Conservation (phyloP, 2,888 invertebrate species). For the Catocala sponsa region DNA sequence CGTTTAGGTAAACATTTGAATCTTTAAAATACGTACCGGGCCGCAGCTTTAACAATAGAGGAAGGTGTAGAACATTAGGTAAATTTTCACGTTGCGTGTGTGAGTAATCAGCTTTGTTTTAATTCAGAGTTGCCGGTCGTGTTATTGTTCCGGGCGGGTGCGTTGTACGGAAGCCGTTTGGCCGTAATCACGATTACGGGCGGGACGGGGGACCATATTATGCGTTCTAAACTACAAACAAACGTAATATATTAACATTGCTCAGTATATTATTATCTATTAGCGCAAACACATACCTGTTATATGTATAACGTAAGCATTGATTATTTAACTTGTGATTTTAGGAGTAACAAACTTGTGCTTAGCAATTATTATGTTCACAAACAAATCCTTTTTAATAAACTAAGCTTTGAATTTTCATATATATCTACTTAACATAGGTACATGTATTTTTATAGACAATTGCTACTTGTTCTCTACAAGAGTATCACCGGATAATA, state of each 20-base stretch:
- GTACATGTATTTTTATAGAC: neutral
- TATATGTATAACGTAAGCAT: constrained; percentile 27
- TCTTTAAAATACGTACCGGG: neutral
- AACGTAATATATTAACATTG: constrained; percentile 27
- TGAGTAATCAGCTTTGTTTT: constrained; percentile 63
- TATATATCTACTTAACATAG: too few species aligned
- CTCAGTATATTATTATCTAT: constrained; percentile 32
- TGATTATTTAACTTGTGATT: constrained; percentile 16
- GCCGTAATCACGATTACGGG: constrained; percentile 57
- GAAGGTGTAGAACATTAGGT: constrained; percentile 23
- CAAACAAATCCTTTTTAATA: neutral
- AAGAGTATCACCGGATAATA: neutral
- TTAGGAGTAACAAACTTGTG: neutral
- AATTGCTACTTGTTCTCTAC: neutral
- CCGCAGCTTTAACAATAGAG: constrained; percentile 12
- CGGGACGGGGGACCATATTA: constrained; percentile 37
- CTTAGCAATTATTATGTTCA: neutral
- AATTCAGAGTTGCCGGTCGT: constrained; percentile 60
- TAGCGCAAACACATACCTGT: constrained; percentile 20
- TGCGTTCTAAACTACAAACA: constrained; percentile 37
- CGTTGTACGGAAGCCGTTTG: constrained; percentile 68
- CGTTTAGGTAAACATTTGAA: neutral
- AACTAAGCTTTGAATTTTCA: too few species aligned
- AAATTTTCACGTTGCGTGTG: constrained; percentile 42
- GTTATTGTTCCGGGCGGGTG: constrained; percentile 76